phyloP scores from a whole-genome alignment of 2,113 vertebrate species.

The Eolophus roseicapilla region DNA sequence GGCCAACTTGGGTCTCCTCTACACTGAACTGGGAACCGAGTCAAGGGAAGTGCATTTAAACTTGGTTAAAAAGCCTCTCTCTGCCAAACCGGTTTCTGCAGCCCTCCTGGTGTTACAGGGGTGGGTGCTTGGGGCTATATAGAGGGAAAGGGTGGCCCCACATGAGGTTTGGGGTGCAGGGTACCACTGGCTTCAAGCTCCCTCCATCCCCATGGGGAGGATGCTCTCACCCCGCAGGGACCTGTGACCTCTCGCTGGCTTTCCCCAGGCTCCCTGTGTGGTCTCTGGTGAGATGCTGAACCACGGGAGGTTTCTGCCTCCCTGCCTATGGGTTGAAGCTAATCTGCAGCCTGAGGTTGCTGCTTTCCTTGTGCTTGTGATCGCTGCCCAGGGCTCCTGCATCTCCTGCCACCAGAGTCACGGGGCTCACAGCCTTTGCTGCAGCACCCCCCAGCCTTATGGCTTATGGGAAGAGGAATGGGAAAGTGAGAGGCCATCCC shows the following conservation, averaged over 20 bases:
- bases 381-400: background rate
- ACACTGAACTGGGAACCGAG: background rate
- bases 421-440: background rate
- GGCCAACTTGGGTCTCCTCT: constrained; percentile 18
- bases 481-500: background rate
- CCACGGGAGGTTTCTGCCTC: constrained; percentile 28
- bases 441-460: background rate
- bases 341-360: constrained; percentile 59
- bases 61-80: constrained; percentile 33
- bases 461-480: background rate
- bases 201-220: background rate
- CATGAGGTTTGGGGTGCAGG: background rate
- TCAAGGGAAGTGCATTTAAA: constrained; percentile 42
- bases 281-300: constrained; percentile 11
- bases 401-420: constrained; percentile 10
- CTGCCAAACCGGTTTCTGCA: background rate
- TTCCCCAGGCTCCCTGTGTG: constrained; percentile 51
- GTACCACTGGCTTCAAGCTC: background rate
- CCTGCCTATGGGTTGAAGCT: constrained; percentile 18
- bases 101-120: background rate
- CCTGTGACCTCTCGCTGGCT: constrained; percentile 35
- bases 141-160: background rate
- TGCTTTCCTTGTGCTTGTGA: constrained; percentile 45
- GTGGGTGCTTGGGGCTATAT: background rate
- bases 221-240: background rate